Evolutionary conservation across 2,113 vertebrate species (phyloP).

Genomic region (Channa argus): DNA sequence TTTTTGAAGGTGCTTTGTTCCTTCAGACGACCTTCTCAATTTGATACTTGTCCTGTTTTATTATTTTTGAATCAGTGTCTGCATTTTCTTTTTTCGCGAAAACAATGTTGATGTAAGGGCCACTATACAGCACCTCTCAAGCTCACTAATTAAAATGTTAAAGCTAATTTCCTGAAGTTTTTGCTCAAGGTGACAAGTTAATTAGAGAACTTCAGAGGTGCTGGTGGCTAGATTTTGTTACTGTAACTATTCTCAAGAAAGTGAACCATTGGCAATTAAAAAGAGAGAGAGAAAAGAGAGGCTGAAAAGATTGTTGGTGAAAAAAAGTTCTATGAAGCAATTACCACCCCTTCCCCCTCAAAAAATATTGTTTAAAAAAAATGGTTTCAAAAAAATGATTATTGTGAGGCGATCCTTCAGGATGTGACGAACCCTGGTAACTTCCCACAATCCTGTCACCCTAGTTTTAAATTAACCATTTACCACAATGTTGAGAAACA

Average conservation of each 20-base stretch:
- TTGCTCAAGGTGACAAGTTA: not conserved
- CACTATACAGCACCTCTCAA: not conserved
- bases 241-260: too few relatives aligned
- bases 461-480: constrained; percentile 17
- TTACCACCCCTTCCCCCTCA: not conserved
- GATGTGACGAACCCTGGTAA: constrained; percentile 2
- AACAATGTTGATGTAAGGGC: too few relatives aligned
- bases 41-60: too few relatives aligned
- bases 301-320: too few relatives aligned
- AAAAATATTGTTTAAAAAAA: not conserved
- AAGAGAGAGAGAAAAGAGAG: not conserved
- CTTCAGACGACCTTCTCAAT: too few relatives aligned
- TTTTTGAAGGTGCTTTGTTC: too few relatives aligned
- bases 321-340: not conserved
- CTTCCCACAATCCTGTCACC: constrained; percentile 13
- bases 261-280: not conserved
- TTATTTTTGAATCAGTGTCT: too few relatives aligned
- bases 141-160: not conserved
- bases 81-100: too few relatives aligned
- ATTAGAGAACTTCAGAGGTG: not conserved
- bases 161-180: not conserved
- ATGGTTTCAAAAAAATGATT: too few relatives aligned
- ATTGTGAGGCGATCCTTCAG: constrained; percentile 8
- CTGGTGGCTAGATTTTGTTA: not conserved
- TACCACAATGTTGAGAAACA: not conserved